A percentile compares a stretch with the other conserved stretches of the same genome.
Conservation (phyloP, 2,113 vertebrate genomes). For the Trogon melanurus region DNA sequence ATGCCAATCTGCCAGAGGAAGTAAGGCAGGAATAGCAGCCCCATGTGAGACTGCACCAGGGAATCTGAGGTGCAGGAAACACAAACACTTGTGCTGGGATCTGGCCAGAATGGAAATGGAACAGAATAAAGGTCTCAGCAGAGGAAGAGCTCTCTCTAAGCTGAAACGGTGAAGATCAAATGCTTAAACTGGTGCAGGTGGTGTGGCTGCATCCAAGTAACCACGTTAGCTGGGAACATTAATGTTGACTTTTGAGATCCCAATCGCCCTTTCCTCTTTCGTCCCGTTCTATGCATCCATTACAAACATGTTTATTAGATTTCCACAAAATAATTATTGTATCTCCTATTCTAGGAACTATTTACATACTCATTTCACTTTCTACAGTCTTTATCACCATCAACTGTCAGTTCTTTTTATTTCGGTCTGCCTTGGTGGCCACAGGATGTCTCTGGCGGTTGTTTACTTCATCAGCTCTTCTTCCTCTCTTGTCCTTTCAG, state of each 20-base stretch:
- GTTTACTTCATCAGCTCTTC: no score
- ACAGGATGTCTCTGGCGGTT: no score
- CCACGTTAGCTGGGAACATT: not conserved
- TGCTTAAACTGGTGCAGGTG: not conserved
- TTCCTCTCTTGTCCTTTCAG: no score
- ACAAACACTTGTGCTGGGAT: not conserved
- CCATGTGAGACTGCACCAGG: not conserved
- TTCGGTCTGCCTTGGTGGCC: no score
- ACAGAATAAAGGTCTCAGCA: not conserved
- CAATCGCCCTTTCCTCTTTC: not conserved
- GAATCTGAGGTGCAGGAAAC: not conserved
- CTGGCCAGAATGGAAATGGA: not conserved
- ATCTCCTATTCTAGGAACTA: no score
- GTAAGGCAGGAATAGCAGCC: not conserved
- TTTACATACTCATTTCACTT: no score
- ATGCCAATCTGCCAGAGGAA: not conserved
- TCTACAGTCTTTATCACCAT: no score
- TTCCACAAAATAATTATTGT: no score
- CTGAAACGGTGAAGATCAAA: not conserved
- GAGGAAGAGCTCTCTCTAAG: not conserved
- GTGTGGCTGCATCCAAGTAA: not conserved
- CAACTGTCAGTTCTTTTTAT: no score
- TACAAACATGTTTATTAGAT: no score
- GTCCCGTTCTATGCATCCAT: no score
- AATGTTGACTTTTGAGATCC: not conserved